Conservation (phyloP, 2,888 invertebrate species). For the Zygothrica quintamaculata region DNA sequence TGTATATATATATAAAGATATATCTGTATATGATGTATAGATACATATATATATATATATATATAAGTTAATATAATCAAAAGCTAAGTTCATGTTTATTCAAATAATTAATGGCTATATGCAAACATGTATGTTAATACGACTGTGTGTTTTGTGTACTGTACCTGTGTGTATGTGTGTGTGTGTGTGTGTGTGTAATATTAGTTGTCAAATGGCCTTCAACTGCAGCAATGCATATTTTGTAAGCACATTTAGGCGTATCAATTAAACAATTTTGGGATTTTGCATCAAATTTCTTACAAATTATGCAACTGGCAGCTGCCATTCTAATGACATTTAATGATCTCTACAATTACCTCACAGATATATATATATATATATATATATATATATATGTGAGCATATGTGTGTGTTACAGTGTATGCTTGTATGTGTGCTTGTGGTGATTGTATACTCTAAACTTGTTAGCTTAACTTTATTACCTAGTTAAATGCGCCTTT, state of each 20-base stretch:
- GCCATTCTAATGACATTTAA: conserved; percentile 51
- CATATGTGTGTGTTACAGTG: not conserved
- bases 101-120: conserved; percentile 69
- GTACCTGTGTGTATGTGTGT: conserved; percentile 10
- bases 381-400: not conserved
- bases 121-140: conserved; percentile 36
- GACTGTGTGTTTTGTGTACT: conserved; percentile 4
- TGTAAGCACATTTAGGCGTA: conserved; percentile 26
- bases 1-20: conserved; percentile 19
- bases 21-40: not conserved
- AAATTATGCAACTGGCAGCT: conserved; percentile 64
- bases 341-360: conserved; percentile 39
- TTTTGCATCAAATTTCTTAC: no score
- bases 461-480: conserved; percentile 31
- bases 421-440: conserved; percentile 10
- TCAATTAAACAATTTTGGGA: conserved; percentile 66
- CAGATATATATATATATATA: conserved; percentile 10
- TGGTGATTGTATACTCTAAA: conserved; percentile 25
- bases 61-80: conserved; percentile 46
- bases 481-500: conserved; percentile 41
- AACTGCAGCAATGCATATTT: conserved; percentile 48
- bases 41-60: conserved; percentile 12
- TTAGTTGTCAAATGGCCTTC: conserved; percentile 52
- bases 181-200: conserved; percentile 18
- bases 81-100: conserved; percentile 73